Conservation (phyloP, 2,113 vertebrate species). For the Gallinago jamesoni region DNA sequence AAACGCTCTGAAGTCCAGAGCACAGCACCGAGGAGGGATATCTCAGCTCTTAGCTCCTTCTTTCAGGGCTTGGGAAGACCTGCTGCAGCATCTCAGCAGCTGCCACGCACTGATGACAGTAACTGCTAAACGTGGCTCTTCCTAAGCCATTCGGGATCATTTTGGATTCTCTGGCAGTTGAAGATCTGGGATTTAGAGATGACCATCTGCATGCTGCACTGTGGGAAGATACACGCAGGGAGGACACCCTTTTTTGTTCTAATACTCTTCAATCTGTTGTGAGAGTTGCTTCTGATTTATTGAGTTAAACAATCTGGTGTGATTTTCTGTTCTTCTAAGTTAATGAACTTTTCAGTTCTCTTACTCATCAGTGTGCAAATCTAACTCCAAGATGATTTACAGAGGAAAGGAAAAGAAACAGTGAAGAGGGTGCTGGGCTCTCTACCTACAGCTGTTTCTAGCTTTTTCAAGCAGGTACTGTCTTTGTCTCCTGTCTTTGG, state of each 20-base stretch:
- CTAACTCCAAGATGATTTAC: background rate
- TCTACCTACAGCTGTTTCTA: background rate
- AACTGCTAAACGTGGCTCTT: background rate
- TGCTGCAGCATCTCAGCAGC: background rate
- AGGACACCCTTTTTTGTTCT: slow-evolving; percentile 33
- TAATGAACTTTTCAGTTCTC: background rate
- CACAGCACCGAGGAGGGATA: background rate
- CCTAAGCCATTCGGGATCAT: background rate
- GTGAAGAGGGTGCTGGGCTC: background rate
- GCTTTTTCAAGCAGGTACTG: background rate
- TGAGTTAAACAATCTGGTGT: slow-evolving; percentile 48
- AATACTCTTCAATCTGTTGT: slow-evolving; percentile 22
- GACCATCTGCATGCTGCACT: slow-evolving; percentile 2
- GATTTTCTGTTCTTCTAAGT: background rate
- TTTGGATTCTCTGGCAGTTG: background rate
- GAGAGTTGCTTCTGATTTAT: slow-evolving; percentile 33
- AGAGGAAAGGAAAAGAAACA: background rate
- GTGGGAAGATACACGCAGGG: background rate
- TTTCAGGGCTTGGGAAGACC: background rate
- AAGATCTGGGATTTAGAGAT: background rate
- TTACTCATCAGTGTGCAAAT: slow-evolving; percentile 13
- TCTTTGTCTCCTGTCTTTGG: background rate
- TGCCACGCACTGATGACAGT: background rate
- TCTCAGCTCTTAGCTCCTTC: background rate
- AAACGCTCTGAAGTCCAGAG: background rate